A percentile compares a stretch with the other conserved stretches of the same genome.
These are phyloP conservation scores for Drosophila pallidifrons DNA, from an alignment of 1,140 invertebrate genomes.

Conservation along the genomic window DNA sequence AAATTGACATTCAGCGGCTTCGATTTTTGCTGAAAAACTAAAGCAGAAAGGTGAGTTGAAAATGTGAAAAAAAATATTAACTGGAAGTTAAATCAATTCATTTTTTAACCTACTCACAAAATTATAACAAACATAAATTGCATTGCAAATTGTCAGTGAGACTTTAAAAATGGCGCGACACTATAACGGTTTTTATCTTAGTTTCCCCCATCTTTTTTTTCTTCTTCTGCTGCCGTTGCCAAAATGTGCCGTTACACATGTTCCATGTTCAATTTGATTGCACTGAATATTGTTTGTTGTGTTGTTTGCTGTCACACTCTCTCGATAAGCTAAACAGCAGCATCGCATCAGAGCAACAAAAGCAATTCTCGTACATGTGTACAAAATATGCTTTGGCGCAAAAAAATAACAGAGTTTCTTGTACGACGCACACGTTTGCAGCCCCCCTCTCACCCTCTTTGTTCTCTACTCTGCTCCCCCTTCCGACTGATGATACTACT, in stretches of 20 bases:
- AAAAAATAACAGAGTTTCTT: slow-evolving; percentile 15
- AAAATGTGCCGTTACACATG: slow-evolving; percentile 48
- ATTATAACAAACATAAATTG: background rate
- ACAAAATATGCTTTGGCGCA: slow-evolving; percentile 18
- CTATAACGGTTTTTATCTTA: slow-evolving; percentile 20
- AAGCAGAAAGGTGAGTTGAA: slow-evolving; percentile 33
- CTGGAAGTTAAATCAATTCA: background rate
- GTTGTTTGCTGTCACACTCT: slow-evolving; percentile 31
- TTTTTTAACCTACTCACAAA: background rate
- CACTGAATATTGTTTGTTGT: slow-evolving; percentile 15
- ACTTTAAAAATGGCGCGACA: background rate
- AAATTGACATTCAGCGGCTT: slow-evolving; percentile 33
- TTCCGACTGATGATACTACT: slow-evolving; percentile 15
- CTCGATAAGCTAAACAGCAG: slow-evolving; percentile 25
- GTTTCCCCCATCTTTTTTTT: background rate
- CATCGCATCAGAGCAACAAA: slow-evolving; percentile 9
- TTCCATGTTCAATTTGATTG: slow-evolving; percentile 42
- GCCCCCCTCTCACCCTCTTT: background rate
- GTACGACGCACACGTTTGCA: slow-evolving; percentile 15
- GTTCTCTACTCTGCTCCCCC: too few species aligned
- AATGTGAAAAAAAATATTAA: background rate
- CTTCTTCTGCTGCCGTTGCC: background rate
- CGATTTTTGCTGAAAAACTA: slow-evolving; percentile 9
- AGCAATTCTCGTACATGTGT: slow-evolving; percentile 8
- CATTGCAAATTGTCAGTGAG: background rate